Percentiles rank a stretch among this genome's conserved stretches.
Evolutionary conservation across 2,113 vertebrate genomes (phyloP).

Genomic region (Rhagologus leucostigma): DNA sequence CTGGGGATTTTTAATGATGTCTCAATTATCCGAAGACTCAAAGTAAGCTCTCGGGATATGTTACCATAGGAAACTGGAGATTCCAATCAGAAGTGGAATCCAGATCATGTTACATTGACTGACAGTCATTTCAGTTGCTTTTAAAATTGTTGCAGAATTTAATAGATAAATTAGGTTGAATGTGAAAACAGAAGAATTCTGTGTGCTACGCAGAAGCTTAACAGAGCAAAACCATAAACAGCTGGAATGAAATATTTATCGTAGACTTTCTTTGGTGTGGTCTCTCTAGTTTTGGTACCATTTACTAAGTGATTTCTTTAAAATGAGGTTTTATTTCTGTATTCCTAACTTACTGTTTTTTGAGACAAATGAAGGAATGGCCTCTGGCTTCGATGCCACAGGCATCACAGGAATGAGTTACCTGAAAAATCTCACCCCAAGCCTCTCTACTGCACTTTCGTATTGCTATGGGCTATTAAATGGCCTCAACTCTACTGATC

Average conservation of each 20-base stretch:
- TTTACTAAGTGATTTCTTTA: neutral
- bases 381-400: neutral
- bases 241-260: neutral
- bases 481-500: neutral
- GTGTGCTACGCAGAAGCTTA: neutral
- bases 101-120: neutral
- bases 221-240: neutral
- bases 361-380: neutral
- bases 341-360: neutral
- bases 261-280: fast-evolving
- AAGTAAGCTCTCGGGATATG: neutral
- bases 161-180: neutral
- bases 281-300: neutral
- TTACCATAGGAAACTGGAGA: neutral
- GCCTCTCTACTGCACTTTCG: neutral
- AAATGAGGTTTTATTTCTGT: neutral
- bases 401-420: neutral
- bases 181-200: neutral
- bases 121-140: neutral
- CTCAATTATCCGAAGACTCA: neutral
- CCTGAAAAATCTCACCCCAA: neutral
- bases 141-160: neutral
- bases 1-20: neutral
- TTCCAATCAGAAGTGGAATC: neutral
- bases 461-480: neutral